Conservation (phyloP, 2,113 vertebrate genomes). For the Benthochromis sp. region DNA sequence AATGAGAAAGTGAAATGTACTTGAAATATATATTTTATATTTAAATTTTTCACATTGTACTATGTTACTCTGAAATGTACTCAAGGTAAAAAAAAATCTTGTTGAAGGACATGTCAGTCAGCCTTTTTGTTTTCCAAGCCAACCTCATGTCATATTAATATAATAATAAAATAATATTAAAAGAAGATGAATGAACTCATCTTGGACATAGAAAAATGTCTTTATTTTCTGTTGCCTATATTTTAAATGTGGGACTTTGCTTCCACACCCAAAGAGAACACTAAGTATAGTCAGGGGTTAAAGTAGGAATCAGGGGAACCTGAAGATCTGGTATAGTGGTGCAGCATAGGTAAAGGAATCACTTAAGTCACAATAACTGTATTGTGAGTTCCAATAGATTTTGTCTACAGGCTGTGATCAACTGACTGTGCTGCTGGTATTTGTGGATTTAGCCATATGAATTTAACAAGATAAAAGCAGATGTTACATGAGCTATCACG, state of each 20-base stretch:
- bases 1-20: not conserved
- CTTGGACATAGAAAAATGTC: not conserved
- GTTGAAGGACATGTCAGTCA: not conserved
- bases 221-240: not conserved
- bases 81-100: accelerated
- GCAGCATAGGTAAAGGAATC: not conserved
- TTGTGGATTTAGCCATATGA: not conserved
- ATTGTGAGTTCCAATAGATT: not conserved
- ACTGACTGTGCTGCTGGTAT: not conserved
- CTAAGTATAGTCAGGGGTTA: not conserved
- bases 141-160: not conserved
- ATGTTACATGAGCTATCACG: not conserved
- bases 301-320: not conserved
- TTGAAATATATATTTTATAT: not conserved
- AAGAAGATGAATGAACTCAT: not conserved
- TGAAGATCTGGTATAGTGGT: not conserved
- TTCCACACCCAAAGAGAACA: not conserved
- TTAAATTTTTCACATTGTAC: not conserved
- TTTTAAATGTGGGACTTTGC: not conserved
- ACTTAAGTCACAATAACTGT: not conserved
- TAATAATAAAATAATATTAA: not conserved
- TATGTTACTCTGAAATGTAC: not conserved
- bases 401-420: not conserved
- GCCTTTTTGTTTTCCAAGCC: not conserved
- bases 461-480: not conserved